Conservation (phyloP, 1,140 invertebrate genomes). For the Drosophila funebris region DNA sequence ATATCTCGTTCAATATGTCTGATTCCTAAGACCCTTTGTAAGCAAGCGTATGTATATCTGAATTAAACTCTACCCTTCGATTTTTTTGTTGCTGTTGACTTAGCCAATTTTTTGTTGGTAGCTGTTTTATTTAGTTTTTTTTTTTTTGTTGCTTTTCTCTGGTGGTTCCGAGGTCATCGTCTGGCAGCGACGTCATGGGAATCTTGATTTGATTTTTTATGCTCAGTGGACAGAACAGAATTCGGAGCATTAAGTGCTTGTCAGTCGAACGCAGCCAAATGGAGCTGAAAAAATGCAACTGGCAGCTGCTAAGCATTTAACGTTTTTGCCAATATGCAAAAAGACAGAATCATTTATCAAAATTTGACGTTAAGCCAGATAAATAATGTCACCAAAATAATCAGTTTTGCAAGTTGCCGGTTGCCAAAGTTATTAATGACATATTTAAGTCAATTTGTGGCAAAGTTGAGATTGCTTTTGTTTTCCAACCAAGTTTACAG, state of each 20-base stretch:
- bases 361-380: slow-evolving; percentile 52
- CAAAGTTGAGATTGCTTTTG: slow-evolving; percentile 2
- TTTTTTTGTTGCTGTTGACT: too few species aligned
- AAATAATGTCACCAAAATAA: slow-evolving; percentile 53
- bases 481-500: slow-evolving; percentile 1
- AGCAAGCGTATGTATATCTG: too few species aligned
- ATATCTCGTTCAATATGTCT: too few species aligned
- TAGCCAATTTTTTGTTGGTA: too few species aligned
- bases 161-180: slow-evolving; percentile 2
- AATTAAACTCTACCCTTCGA: background rate
- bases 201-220: slow-evolving; percentile 54
- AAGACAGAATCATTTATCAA: slow-evolving; percentile 61
- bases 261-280: slow-evolving; percentile 54
- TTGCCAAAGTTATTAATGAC: slow-evolving; percentile 64
- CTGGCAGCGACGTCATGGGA: background rate
- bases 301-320: slow-evolving; percentile 36
- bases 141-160: slow-evolving; percentile 17
- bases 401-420: slow-evolving; percentile 26
- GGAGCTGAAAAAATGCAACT: slow-evolving; percentile 71
- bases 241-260: slow-evolving; percentile 27
- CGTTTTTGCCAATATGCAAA: slow-evolving; percentile 25
- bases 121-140: too few species aligned
- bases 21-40: too few species aligned
- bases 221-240: slow-evolving; percentile 32
- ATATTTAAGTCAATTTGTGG: slow-evolving; percentile 1